A percentile compares a stretch with the other conserved stretches of the same genome.
These are phyloP conservation scores for Bombus turneri DNA, from an alignment of 1,140 invertebrate species.

Conservation along the genomic window DNA sequence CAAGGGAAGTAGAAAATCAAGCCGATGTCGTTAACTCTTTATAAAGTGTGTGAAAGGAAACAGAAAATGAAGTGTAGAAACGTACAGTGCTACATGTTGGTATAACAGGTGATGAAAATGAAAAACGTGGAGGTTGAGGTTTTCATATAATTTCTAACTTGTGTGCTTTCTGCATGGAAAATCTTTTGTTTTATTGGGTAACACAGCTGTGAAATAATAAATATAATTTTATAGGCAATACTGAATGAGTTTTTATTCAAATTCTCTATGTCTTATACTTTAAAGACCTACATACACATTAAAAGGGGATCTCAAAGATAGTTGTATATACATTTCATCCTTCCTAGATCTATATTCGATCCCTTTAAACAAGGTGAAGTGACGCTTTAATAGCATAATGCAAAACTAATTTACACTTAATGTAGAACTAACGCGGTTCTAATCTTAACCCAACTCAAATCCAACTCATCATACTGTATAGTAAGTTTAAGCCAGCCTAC, in stretches of 20 bases:
- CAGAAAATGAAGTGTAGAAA: not conserved
- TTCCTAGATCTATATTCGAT: not conserved
- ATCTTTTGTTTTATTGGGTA: too few species aligned
- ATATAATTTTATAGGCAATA: not conserved
- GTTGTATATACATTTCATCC: not conserved
- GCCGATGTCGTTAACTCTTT: not conserved
- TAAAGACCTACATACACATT: not conserved
- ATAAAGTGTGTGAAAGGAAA: not conserved
- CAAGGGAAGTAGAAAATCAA: not conserved
- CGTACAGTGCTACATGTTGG: too few species aligned
- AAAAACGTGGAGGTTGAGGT: not conserved
- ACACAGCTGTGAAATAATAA: not conserved
- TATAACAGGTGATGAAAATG: not conserved
- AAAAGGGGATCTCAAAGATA: not conserved
- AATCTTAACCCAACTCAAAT: not conserved
- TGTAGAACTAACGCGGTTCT: not conserved
- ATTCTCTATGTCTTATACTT: too few species aligned
- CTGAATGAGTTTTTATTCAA: not conserved
- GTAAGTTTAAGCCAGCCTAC: not conserved
- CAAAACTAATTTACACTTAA: constrained; percentile 1
- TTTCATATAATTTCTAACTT: not conserved
- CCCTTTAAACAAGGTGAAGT: not conserved
- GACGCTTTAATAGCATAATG: not conserved
- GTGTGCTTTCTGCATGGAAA: too few species aligned
- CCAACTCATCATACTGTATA: not conserved